phyloP scores from a whole-genome alignment of 2,888 invertebrate genomes.

The Leptinotarsa juncta region DNA sequence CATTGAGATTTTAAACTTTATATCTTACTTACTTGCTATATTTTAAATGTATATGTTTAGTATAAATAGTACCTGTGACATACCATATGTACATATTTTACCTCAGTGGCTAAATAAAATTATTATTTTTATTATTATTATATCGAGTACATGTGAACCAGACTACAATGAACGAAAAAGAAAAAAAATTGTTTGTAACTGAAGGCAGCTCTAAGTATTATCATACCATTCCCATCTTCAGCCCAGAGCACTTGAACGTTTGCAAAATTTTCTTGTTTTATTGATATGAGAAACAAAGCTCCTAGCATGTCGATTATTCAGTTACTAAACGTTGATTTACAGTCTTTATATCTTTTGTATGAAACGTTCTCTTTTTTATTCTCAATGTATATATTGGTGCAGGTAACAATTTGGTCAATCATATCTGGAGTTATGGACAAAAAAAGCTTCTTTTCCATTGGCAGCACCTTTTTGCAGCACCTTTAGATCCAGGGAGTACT shows the following conservation, averaged over 20 bases:
- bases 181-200: conserved; percentile 24
- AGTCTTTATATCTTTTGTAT: conserved; percentile 16
- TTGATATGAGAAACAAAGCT: conserved; percentile 19
- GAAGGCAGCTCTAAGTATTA: conserved; percentile 23
- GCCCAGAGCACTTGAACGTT: conserved; percentile 19
- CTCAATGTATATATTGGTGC: conserved; percentile 15
- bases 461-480: no score
- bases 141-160: no score
- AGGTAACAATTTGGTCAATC: conserved; percentile 19
- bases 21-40: no score
- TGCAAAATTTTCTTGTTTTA: conserved; percentile 13
- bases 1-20: no score
- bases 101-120: no score
- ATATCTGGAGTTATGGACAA: background rate
- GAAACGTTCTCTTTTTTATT: background rate
- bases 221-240: conserved; percentile 24
- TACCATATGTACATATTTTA: no score
- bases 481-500: no score
- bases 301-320: conserved; percentile 16
- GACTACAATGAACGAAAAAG: background rate
- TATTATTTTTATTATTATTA: no score
- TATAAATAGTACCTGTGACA: no score
- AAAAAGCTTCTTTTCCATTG: no score
- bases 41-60: no score
- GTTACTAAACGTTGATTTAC: conserved; percentile 7